A percentile compares a stretch with the other conserved stretches of the same genome.
phyloP scores from a whole-genome alignment of 2,113 vertebrate genomes.

The Megaptera novaeangliae region DNA sequence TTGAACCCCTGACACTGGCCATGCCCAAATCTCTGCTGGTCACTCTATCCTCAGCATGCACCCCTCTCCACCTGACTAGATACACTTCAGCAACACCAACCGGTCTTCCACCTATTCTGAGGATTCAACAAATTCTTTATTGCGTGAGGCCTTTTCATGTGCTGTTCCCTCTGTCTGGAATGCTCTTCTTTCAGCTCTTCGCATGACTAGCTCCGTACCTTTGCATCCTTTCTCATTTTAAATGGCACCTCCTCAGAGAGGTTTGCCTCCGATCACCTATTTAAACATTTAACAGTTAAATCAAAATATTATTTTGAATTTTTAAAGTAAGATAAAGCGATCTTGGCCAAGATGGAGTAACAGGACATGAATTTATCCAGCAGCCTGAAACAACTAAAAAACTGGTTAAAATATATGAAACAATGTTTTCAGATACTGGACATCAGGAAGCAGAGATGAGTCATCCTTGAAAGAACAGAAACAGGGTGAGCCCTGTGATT shows the following conservation, averaged over 20 bases:
- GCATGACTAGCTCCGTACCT: background rate
- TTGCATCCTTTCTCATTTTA: background rate
- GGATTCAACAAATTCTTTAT: background rate
- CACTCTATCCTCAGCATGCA: background rate
- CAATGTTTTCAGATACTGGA: background rate
- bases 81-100: background rate
- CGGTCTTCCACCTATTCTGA: background rate
- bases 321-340: background rate
- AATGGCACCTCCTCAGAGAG: background rate
- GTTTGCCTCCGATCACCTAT: background rate
- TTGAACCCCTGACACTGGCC: background rate
- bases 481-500: background rate
- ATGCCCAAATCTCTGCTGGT: background rate
- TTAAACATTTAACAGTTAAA: background rate
- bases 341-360: background rate
- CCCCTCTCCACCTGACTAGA: background rate
- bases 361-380: background rate
- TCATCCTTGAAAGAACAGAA: background rate
- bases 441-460: background rate
- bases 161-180: background rate
- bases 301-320: background rate
- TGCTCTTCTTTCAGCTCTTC: background rate
- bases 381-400: background rate
- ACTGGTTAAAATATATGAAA: background rate
- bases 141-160: background rate